Evolutionary conservation across 2,113 vertebrate species (phyloP), one percentile per base, ranked within the genome.

Genomic region (Toxotes jaculatrix): DNA sequence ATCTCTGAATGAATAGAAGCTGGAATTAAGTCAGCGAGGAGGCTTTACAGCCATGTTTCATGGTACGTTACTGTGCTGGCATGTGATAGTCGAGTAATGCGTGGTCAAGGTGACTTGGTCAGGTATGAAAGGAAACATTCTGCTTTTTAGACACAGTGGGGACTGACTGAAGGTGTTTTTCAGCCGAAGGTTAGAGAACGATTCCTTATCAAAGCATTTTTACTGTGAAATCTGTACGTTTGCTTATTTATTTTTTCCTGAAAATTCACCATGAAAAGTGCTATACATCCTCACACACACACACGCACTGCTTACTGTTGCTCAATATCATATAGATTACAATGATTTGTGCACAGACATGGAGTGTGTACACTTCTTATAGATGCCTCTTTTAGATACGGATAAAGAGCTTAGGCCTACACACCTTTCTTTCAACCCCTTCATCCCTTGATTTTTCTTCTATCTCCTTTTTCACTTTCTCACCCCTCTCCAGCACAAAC

Each of bases 351-450:
- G 57, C 85, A 42, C 60, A 49, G 77, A 49, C 64, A 59, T 55
- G n/a, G 12, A 77, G 40, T 43, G 59, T 53, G 66, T 51, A 57
- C 66, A 69, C 62, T 67, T 77, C 78, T 83, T 77, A 80, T 67
- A 79, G 85, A 87, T 68, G 59, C 74, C 69, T 83, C 77, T 77
- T 91, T 83, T 32, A 88, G 89, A 87, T 82, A 64, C n/a, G 69
- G 83, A 86, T 83, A 83, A 91, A 87, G 79, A 86, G 84, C 83
- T 89, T 80, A 82, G 70, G 75, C 79, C 83, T 74, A 70, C 79
- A 85, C 76, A 84, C 77, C 87, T 88, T 88, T 86, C 85, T 83
- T 86, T 87, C 79, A 90, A 61, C 74, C 81, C 77, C 73, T 69
- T 74, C 64, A 73, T 68, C 64, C 66, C 77, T 87, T 70, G 83